Evolutionary conservation across 2,888 invertebrate species (phyloP), one percentile per base, ranked within the genome.

Genomic region (Xanthorhoe designata): DNA sequence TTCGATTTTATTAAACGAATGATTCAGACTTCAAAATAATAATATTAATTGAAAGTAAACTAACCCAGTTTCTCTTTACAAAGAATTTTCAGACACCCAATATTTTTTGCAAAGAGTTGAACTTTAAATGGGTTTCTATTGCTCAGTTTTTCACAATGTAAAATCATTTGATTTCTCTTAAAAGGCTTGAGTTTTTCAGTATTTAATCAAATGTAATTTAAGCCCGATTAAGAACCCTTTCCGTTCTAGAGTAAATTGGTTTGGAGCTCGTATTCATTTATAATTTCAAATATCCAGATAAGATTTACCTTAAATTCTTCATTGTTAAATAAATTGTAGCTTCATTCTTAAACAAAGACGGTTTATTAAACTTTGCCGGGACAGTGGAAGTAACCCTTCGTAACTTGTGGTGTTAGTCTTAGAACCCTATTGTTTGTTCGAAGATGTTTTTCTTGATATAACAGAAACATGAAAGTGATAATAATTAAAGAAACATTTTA

Each of bases 291-390:
- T 59, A 51, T 51, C 35, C 19, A 60, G 62, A 63, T 60, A 51
- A 56, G 56, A 47, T 67, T 52, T 55, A 17, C 42, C 17, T 29
- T 24, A 53, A 52, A 58, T 49, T 52, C 51, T 52, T 49, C 47
- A 55, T 60, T 58, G 50, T 61, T 42, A 61, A 66, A 66, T 61
- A 32, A 61, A 52, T 61, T 67, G 63, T 60, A 69, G 64, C 64
- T 70, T 66, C 55, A 64, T 68, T 67, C 58, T 71, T 62, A 65
- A 45, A 55, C 50, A 42, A 60, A 63, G 69, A 66, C 64, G 56
- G 69, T 68, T 47, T 71, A 66, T 75, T 73, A 70, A 68, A 71
- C 64, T 73, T 73, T 64, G 61, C 64, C 49, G 51, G 38, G 63
- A 54, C 49, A 54, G 62, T 63, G 61, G 69, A 66, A 68, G 66